Conservation (phyloP, 2,113 vertebrate species). For the Caranx ignobilis region DNA sequence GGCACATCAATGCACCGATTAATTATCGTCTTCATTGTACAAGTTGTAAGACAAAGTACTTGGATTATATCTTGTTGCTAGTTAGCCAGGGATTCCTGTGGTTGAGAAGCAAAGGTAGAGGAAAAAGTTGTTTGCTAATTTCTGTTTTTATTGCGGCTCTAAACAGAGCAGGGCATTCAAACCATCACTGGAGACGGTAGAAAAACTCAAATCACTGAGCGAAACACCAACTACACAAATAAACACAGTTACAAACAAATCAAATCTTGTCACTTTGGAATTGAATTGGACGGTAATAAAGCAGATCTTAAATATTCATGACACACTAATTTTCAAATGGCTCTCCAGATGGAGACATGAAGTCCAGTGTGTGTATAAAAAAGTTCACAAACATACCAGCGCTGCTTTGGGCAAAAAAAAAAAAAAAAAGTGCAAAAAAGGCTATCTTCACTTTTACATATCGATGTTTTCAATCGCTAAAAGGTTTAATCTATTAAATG, state of each 20-base stretch:
- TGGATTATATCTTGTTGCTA: conserved; percentile 41
- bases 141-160: conserved; percentile 60
- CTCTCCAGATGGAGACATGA: conserved; percentile 34
- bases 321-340: conserved; percentile 60
- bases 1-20: conserved; percentile 26
- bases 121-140: conserved; percentile 54
- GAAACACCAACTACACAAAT: conserved; percentile 54
- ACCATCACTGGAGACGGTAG: conserved; percentile 45
- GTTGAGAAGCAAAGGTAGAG: conserved; percentile 21
- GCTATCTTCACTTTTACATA: conserved; percentile 40
- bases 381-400: conserved; percentile 16
- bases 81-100: conserved; percentile 29
- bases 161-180: conserved; percentile 47
- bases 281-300: conserved; percentile 59
- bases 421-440: neutral
- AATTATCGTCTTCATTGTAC: conserved; percentile 34
- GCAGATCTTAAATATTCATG: conserved; percentile 49
- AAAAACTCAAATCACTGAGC: conserved; percentile 46
- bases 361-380: conserved; percentile 17
- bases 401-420: conserved; percentile 15
- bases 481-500: conserved; percentile 40
- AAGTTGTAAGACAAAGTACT: conserved; percentile 18
- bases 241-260: conserved; percentile 62
- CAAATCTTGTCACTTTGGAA: conserved; percentile 55
- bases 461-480: conserved; percentile 29